Percentiles rank a stretch among this genome's conserved stretches.
Evolutionary conservation across 1,140 invertebrate species (phyloP).

Genomic region (Zophobas morio): DNA sequence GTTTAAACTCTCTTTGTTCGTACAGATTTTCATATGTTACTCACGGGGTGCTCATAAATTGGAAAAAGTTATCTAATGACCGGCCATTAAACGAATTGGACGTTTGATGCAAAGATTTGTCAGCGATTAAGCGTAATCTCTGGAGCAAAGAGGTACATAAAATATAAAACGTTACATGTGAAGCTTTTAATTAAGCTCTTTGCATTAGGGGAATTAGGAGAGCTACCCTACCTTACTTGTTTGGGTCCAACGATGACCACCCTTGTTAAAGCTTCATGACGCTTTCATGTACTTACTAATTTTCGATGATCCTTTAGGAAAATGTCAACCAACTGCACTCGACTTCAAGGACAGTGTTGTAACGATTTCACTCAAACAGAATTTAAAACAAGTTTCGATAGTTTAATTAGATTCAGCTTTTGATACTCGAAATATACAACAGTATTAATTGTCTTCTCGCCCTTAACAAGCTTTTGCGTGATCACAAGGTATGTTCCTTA

Average conservation of each 20-base stretch:
- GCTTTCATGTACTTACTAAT: conserved; percentile 15
- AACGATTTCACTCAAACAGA: neutral
- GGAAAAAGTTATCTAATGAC: no score
- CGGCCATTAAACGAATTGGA: neutral
- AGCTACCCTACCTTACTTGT: conserved; percentile 7
- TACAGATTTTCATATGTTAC: neutral
- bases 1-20: neutral
- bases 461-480: conserved; percentile 14
- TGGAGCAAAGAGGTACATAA: neutral
- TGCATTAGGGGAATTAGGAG: conserved; percentile 30
- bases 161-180: conserved; percentile 23
- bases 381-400: no score
- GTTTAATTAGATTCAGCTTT: no score
- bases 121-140: neutral
- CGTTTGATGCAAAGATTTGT: conserved; percentile 1
- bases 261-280: neutral
- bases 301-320: conserved; percentile 9
- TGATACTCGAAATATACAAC: neutral
- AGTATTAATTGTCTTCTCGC: neutral
- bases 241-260: neutral
- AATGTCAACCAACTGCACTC: neutral
- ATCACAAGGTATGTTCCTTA: conserved; percentile 29
- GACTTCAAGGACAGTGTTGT: neutral
- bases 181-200: conserved; percentile 26
- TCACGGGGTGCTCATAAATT: neutral